Evolutionary conservation across 2,113 vertebrate genomes (phyloP).

Genomic region (Pseudopipra pipra): DNA sequence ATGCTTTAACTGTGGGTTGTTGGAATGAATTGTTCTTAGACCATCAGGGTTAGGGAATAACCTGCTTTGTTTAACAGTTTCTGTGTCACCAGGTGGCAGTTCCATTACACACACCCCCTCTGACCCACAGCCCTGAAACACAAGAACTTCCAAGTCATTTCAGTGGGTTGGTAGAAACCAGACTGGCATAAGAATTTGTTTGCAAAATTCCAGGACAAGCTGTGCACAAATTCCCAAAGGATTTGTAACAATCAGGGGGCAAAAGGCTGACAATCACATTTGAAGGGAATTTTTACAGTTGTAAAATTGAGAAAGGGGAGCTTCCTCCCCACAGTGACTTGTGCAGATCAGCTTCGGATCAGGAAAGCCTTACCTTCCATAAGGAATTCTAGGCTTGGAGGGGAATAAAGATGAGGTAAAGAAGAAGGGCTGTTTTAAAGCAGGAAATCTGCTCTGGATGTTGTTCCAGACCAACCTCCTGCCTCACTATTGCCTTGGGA

Average conservation of each 20-base stretch:
- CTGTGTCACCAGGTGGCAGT: neutral
- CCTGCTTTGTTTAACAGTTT: neutral
- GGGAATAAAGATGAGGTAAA: too few relatives aligned
- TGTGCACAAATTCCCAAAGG: neutral
- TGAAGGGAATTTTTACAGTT: neutral
- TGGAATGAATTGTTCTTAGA: neutral
- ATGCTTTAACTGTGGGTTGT: neutral
- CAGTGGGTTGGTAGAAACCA: neutral
- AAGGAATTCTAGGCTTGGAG: too few relatives aligned
- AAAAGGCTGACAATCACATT: neutral
- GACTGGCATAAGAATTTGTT: neutral
- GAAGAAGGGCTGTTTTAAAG: neutral
- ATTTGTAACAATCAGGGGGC: neutral
- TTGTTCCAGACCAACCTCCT: neutral
- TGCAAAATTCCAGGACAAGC: neutral
- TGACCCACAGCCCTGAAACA: neutral
- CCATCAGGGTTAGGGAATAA: neutral
- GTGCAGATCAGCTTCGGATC: neutral
- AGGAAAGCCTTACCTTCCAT: neutral
- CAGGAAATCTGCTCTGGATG: neutral
- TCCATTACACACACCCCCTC: neutral
- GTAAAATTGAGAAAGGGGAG: neutral
- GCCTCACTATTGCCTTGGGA: neutral
- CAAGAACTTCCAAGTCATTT: neutral
- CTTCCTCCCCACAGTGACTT: neutral